phyloP scores from a whole-genome alignment of 2,113 vertebrate genomes.

The Dendrocopos noguchii region DNA sequence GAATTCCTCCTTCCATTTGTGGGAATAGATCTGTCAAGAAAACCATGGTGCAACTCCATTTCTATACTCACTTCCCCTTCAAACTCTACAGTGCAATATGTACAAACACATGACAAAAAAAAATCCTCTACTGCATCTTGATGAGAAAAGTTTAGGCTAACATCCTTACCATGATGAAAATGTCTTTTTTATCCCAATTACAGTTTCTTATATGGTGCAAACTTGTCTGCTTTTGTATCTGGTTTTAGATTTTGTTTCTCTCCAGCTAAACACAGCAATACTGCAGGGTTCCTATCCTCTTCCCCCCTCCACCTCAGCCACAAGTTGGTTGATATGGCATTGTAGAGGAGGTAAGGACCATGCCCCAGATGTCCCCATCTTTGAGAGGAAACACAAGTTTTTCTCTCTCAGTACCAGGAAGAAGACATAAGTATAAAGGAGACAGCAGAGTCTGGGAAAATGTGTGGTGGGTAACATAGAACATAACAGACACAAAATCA shows the following conservation, averaged over 20 bases:
- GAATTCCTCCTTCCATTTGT: neutral
- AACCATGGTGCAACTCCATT: neutral
- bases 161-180: slow-evolving; percentile 7
- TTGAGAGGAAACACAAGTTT: neutral
- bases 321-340: neutral
- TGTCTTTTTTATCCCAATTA: neutral
- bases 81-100: neutral
- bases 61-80: neutral
- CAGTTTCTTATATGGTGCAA: neutral
- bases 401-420: neutral
- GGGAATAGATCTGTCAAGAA: neutral
- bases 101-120: neutral
- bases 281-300: neutral
- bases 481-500: neutral
- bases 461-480: neutral
- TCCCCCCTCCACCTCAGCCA: neutral
- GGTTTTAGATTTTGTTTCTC: neutral
- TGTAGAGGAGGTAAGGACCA: neutral
- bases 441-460: neutral
- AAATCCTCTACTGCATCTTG: neutral
- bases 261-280: neutral
- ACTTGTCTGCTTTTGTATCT: neutral
- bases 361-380: neutral
- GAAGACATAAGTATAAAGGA: neutral
- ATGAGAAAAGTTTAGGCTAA: neutral